Evolutionary conservation across 2,888 invertebrate species (phyloP), one percentile per base, ranked within the genome.

Genomic region (Osedax frankpressi): DNA sequence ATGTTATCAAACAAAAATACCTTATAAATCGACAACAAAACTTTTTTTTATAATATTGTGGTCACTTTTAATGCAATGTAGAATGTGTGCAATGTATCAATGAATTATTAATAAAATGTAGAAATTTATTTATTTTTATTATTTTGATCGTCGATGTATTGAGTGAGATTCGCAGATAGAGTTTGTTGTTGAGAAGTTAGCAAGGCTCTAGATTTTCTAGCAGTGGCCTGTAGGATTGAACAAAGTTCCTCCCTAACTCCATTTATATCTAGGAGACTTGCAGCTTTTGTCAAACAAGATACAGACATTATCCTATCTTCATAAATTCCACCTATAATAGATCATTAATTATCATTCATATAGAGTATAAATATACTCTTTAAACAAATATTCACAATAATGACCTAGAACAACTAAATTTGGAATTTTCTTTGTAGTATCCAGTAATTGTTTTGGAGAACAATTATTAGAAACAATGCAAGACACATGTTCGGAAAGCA

Each of bases 311-410:
- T 68, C 26, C 62, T 71, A 30, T 75, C 63, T 6, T 73, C 76
- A 3, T 75, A 63, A 27, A 74, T 70, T 27, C 76, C 76, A 30
- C 76, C 76, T 76, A 68, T 24, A 67, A 44, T 63, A 30, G 30
- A 65, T 19, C 30, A 74, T 24, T 6, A 11, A 19, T 44, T 44
- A 44, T 11, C 44, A 19, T 19, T 6, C 44, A 44, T 19, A 44
- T 19, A 19, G 11, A n/a, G n/a, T n/a, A n/a, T n/a, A n/a, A n/a
- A n/a, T n/a, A n/a, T n/a, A n/a, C n/a, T n/a, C n/a, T n/a, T n/a
- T n/a, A n/a, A n/a, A n/a, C n/a, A n/a, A 14, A n/a, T 65, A 65
- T 25, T 6, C 24, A 65, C 24, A 11, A 63, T 1, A 65, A 62
- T 26, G 2, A 73, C 73, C 73, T 27, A 69, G 3, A 6, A 73